Evolutionary conservation across 2,888 invertebrate species (phyloP).

Genomic region (Pheosia tremula): DNA sequence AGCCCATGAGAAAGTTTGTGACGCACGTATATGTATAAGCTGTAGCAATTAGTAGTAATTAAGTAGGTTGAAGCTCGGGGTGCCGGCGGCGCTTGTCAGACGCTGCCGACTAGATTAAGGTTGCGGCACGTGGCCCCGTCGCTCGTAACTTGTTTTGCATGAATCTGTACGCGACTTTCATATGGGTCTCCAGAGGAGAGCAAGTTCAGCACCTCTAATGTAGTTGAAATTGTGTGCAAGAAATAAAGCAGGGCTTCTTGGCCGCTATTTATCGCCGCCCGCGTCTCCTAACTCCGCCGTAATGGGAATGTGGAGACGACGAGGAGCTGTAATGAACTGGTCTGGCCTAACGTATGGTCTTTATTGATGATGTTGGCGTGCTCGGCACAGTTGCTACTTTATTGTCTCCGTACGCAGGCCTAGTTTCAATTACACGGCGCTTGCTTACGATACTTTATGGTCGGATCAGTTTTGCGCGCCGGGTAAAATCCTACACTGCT

Average conservation of each 20-base stretch:
- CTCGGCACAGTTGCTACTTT: constrained; percentile 63
- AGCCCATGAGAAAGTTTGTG: constrained; percentile 68
- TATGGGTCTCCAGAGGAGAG: constrained; percentile 74
- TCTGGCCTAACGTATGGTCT: constrained; percentile 75
- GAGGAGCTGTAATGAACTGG: constrained; percentile 76
- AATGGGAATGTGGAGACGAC: constrained; percentile 77
- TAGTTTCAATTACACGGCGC: constrained; percentile 70
- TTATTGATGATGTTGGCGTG: constrained; percentile 76
- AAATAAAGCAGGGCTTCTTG: constrained; percentile 78
- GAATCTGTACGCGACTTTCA: constrained; percentile 78
- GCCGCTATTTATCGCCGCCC: constrained; percentile 78
- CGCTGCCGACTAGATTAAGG: constrained; percentile 75
- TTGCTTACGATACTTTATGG: constrained; percentile 70
- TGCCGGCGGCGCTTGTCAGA: constrained; percentile 60
- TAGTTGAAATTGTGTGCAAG: constrained; percentile 83
- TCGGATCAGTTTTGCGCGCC: constrained; percentile 44
- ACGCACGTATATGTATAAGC: constrained; percentile 72
- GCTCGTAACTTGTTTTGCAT: constrained; percentile 79
- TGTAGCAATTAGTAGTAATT: constrained; percentile 80
- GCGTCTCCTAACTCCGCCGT: constrained; percentile 78
- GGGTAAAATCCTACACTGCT: constrained; percentile 32
- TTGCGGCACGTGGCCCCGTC: constrained; percentile 65
- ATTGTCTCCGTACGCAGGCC: constrained; percentile 65
- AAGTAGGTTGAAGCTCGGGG: constrained; percentile 69
- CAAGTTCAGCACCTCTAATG: constrained; percentile 78